phyloP scores from a whole-genome alignment of 2,797 vertebrate species.

The Lutjanus campechanus region DNA sequence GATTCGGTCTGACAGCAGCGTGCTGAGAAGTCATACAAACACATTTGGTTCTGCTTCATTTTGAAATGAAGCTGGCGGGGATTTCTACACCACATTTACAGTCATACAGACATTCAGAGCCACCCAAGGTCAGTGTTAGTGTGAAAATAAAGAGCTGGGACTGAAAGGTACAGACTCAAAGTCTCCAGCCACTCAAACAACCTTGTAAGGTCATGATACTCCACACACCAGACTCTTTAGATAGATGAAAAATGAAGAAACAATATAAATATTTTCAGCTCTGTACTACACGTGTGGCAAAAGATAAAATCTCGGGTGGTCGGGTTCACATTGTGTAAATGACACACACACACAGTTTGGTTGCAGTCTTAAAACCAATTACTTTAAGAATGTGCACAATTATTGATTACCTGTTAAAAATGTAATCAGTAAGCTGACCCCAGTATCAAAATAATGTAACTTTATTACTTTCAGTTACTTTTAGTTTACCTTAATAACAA shows the following conservation, averaged over 20 bases:
- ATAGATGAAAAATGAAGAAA: not conserved
- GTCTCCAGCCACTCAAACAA: not conserved
- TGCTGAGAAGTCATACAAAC: constrained; percentile 47
- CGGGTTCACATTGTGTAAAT: too few relatives aligned
- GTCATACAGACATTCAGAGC: constrained; percentile 13
- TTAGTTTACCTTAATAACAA: too few relatives aligned
- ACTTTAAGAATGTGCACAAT: too few relatives aligned
- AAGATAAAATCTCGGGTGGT: too few relatives aligned
- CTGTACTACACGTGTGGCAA: too few relatives aligned
- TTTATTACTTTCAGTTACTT: too few relatives aligned
- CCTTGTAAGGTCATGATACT: not conserved
- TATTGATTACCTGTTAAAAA: too few relatives aligned
- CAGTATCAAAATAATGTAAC: too few relatives aligned
- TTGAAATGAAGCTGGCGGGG: constrained; percentile 44
- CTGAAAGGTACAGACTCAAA: constrained; percentile 5
- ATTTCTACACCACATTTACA: constrained; percentile 21
- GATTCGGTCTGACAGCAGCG: constrained; percentile 41
- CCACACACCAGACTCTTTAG: not conserved
- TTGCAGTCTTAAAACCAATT: too few relatives aligned
- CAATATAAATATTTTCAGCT: not conserved
- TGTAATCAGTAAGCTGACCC: too few relatives aligned
- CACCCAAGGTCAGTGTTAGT: constrained; percentile 15
- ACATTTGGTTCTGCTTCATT: constrained; percentile 47
- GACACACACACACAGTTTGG: too few relatives aligned
- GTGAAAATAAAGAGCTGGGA: constrained; percentile 9